Conservation (phyloP, 2,797 vertebrate species). For the Sparus aurata region DNA sequence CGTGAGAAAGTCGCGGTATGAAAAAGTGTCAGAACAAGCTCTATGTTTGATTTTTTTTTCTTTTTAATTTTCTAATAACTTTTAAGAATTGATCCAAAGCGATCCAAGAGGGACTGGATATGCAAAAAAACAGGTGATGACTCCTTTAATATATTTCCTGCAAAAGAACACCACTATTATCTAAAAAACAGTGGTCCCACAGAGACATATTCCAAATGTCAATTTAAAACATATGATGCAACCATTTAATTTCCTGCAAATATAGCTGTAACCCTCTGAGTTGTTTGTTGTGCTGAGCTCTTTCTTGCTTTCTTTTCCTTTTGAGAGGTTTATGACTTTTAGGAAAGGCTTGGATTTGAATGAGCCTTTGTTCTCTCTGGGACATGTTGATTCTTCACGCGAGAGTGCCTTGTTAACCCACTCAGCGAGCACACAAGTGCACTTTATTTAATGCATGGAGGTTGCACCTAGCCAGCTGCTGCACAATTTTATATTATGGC, state of each 20-base stretch:
- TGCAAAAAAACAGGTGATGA: no score
- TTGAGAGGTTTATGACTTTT: conserved; percentile 59
- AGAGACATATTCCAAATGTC: conserved; percentile 32
- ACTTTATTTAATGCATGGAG: conserved; percentile 81
- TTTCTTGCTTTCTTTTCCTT: conserved; percentile 13
- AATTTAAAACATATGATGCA: conserved; percentile 31
- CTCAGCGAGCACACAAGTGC: conserved; percentile 72
- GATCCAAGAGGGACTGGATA: no score
- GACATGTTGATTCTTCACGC: conserved; percentile 58
- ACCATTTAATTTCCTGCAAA: conserved; percentile 42
- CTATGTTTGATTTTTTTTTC: no score
- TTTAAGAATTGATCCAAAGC: no score
- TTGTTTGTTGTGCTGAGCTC: conserved; percentile 25
- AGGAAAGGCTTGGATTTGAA: conserved; percentile 58
- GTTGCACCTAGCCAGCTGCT: conserved; percentile 73
- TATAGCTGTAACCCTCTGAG: conserved; percentile 24
- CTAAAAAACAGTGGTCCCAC: background rate
- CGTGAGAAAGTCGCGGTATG: no score
- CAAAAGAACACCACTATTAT: background rate
- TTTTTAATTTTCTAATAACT: no score
- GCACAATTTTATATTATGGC: conserved; percentile 66
- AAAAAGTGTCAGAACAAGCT: no score
- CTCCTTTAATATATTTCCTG: no score
- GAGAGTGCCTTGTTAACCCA: conserved; percentile 76
- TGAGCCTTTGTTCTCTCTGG: conserved; percentile 63